A percentile compares a stretch with the other conserved stretches of the same genome.
These are phyloP conservation scores for Melinaea marsaeus DNA, from an alignment of 2,888 invertebrate genomes.

Conservation along the genomic window DNA sequence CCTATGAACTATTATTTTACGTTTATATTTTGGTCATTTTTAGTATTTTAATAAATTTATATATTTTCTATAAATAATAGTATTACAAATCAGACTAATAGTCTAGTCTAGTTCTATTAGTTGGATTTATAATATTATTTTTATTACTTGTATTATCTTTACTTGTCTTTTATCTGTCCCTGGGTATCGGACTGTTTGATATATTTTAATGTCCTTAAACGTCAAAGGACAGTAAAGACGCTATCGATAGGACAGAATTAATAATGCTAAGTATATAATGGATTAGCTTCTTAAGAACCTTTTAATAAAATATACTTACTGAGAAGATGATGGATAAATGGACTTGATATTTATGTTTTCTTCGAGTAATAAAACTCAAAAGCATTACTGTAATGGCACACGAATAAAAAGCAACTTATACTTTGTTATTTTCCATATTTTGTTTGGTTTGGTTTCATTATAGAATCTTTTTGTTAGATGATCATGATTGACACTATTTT, in stretches of 20 bases:
- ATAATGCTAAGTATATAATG: constrained; percentile 50
- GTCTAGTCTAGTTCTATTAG: too few species aligned
- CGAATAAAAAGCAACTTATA: background rate
- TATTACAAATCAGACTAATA: too few species aligned
- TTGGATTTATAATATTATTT: too few species aligned
- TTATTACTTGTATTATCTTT: background rate
- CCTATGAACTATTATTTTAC: too few species aligned
- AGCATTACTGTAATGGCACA: constrained; percentile 2
- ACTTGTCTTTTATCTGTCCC: background rate
- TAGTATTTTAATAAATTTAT: too few species aligned
- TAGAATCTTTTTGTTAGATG: too few species aligned
- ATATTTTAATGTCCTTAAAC: constrained; percentile 37
- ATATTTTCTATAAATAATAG: too few species aligned
- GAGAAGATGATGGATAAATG: constrained; percentile 6
- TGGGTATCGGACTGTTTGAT: background rate
- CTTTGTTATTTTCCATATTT: background rate
- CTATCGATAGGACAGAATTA: constrained; percentile 47
- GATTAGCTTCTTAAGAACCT: constrained; percentile 28
- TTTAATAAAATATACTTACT: constrained; percentile 22
- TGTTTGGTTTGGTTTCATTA: too few species aligned
- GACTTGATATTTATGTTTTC: constrained; percentile 3
- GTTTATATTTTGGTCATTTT: too few species aligned
- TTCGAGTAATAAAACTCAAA: constrained; percentile 4
- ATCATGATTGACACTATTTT: too few species aligned
- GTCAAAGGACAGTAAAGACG: constrained; percentile 41